These are phyloP conservation scores for Chorisops tibialis DNA, from an alignment of 2,888 invertebrate genomes.

Conservation along the genomic window DNA sequence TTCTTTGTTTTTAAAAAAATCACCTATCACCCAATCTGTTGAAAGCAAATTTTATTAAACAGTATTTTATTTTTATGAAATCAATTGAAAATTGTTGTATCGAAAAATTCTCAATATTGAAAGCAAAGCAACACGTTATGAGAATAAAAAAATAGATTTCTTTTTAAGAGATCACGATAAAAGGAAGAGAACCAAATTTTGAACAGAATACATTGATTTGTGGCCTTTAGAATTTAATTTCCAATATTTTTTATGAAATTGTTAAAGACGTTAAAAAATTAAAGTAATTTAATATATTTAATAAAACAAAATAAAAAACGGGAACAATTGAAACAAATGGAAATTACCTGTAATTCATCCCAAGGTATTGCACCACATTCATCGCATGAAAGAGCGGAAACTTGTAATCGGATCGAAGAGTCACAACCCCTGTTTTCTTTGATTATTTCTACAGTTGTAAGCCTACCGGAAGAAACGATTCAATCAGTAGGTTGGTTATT, in stretches of 20 bases:
- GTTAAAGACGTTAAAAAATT: neutral
- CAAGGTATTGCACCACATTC: slow-evolving; percentile 87
- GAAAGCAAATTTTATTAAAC: too few relatives aligned
- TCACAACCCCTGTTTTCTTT: slow-evolving; percentile 67
- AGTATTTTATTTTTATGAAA: too few relatives aligned
- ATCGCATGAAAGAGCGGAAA: slow-evolving; percentile 69
- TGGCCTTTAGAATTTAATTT: slow-evolving; percentile 10
- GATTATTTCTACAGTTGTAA: slow-evolving; percentile 70
- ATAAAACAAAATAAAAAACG: neutral
- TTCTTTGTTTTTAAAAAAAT: too few relatives aligned
- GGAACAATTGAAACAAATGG: slow-evolving; percentile 19
- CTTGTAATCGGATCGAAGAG: slow-evolving; percentile 66
- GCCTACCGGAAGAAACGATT: too few relatives aligned
- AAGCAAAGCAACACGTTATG: slow-evolving; percentile 23
- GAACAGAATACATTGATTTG: neutral
- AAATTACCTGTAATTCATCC: slow-evolving; percentile 87
- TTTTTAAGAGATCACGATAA: slow-evolving; percentile 26
- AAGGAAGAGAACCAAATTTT: slow-evolving; percentile 22
- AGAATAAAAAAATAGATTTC: slow-evolving; percentile 36
- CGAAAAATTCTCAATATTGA: neutral
- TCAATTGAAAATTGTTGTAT: too few relatives aligned
- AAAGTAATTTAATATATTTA: neutral
- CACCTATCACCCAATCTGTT: too few relatives aligned
- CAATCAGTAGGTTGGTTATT: too few relatives aligned
- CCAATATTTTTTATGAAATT: neutral